These are phyloP conservation scores for Triplophysa bombifrons DNA, from an alignment of 2,797 vertebrate species.

Conservation along the genomic window DNA sequence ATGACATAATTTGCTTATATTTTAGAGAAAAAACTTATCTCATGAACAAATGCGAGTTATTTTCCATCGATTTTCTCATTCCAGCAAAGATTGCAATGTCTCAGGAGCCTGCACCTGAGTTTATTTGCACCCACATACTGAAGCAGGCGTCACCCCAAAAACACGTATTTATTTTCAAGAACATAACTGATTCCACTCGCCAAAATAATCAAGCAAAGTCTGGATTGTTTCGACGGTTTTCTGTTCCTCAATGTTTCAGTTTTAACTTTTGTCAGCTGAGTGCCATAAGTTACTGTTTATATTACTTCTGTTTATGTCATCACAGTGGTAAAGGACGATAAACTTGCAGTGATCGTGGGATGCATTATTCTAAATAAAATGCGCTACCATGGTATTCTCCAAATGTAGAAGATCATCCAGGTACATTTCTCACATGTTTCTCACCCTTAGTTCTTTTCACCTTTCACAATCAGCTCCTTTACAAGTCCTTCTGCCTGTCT, in stretches of 20 bases:
- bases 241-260: background rate
- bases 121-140: background rate
- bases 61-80: background rate
- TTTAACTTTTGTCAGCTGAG: background rate
- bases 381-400: background rate
- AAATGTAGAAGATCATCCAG: background rate
- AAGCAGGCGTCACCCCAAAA: background rate
- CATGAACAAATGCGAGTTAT: background rate
- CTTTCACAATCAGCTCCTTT: background rate
- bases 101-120: background rate
- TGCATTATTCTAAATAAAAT: background rate
- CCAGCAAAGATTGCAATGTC: background rate
- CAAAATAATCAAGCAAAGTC: too few relatives aligned
- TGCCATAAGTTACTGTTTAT: background rate
- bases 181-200: too few relatives aligned
- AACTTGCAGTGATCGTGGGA: background rate
- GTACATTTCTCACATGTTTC: background rate
- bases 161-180: too few relatives aligned
- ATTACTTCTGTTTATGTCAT: background rate
- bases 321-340: background rate
- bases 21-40: background rate
- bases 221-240: too few relatives aligned
- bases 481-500: slow-evolving; percentile 39
- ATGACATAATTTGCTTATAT: background rate
- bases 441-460: background rate